Percentiles rank a stretch among this genome's conserved stretches.
These are phyloP conservation scores for Thelohanellus kitauei DNA, from an alignment of 30 jellyfish, hydroid and myxozoan species.

Conservation along the genomic window DNA sequence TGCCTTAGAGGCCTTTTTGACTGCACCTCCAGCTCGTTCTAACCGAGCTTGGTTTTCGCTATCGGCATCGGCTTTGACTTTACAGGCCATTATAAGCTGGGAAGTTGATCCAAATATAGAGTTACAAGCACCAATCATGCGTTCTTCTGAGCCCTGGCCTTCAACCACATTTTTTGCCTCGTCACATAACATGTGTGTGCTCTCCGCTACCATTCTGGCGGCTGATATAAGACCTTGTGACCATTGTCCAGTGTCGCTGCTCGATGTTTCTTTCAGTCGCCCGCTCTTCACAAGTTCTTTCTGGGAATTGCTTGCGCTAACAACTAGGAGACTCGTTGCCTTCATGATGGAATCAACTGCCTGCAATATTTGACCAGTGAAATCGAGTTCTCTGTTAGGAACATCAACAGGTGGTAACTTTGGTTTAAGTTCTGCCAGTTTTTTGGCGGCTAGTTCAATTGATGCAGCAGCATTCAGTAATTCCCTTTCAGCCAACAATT, in stretches of 20 bases:
- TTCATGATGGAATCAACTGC: slow-evolving; percentile 90
- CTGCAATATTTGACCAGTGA: slow-evolving; percentile 72
- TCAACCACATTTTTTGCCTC: slow-evolving; percentile 99
- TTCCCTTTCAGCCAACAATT: slow-evolving; percentile 74
- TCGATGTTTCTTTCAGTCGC: slow-evolving; percentile 9
- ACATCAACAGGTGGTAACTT: slow-evolving; percentile 24
- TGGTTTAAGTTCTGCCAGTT: slow-evolving; percentile 76
- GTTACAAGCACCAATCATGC: slow-evolving; percentile 73
- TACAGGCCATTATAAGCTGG: slow-evolving; percentile 69
- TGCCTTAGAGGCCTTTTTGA: slow-evolving; percentile 74
- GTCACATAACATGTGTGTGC: slow-evolving; percentile 89
- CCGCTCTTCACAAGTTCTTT: slow-evolving; percentile 91
- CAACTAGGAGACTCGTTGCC: slow-evolving; percentile 84
- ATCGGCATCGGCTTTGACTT: slow-evolving; percentile 78
- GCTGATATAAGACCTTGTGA: slow-evolving; percentile 95
- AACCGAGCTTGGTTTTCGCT: slow-evolving; percentile 58
- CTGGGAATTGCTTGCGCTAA: slow-evolving; percentile 80
- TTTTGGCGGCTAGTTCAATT: slow-evolving; percentile 91
- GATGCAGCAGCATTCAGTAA: slow-evolving; percentile 87
- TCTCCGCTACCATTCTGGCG: slow-evolving; percentile 93
- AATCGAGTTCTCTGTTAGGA: slow-evolving; percentile 34
- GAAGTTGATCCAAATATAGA: slow-evolving; percentile 88
- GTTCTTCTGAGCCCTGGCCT: slow-evolving; percentile 91
- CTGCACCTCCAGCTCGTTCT: slow-evolving; percentile 80
- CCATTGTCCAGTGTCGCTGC: slow-evolving; percentile 94